Evolutionary conservation across 2,797 vertebrate genomes (phyloP), one percentile per base, ranked within the genome.

Genomic region (Rhodeus uyekii): DNA sequence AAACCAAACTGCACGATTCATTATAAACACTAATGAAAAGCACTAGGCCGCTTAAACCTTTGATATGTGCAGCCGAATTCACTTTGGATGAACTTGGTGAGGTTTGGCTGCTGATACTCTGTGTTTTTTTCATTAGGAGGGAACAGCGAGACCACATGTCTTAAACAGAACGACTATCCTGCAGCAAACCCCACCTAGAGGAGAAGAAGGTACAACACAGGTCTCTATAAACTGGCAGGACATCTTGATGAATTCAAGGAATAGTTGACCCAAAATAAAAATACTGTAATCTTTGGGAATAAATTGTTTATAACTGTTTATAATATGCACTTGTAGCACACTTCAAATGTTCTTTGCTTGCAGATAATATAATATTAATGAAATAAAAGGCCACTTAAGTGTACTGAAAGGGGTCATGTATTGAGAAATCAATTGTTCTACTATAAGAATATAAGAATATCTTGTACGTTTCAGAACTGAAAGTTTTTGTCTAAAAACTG

Each of bases 121-220:
- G 84, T 50, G 80, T 55, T 89, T 88, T 81, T 76, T 85, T 73
- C 87, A 87, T 65, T 91, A 99, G 98, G 95, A 96, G 88, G 94
- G 93, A 89, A 93, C 94, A 88, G 96, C 96, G 53, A 93, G 96
- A 84, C 97, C 96, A 73, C 98, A 99, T 80, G 89, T 92, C 53
- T 92, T 98, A 79, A 94, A 92, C 90, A 94, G 95, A 91, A 92
- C 89, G 22, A 89, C 92, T 0, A 93, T 94, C 68, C 89, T 93
- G 78, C 90, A 91, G 78, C 90, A 89, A 90, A 87, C 78, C 80
- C 90, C 86, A 80, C 91, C 95, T 75, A 86, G 88, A 64, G 93
- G 91, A 61, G 90, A 92, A 48, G 82, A 88, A 84, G 91, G 94
- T 94, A 85, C 22, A 53, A 4, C 12, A 63, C 9, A 3, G 27